phyloP scores from a whole-genome alignment of 2,888 invertebrate species.

The Tanytarsus gracilentus region DNA sequence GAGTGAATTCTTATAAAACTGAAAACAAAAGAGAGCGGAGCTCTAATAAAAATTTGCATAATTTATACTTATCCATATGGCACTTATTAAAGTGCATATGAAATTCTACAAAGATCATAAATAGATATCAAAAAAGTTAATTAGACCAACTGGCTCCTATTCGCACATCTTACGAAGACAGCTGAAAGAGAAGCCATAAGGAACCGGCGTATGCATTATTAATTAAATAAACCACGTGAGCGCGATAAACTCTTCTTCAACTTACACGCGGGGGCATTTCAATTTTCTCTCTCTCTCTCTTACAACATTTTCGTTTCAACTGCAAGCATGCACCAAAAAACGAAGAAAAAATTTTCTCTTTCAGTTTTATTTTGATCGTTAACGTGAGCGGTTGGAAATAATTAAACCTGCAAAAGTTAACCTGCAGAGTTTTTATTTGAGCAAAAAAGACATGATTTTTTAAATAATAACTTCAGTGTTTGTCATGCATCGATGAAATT shows the following conservation, averaged over 20 bases:
- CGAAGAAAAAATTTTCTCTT: not conserved
- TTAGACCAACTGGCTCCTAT: not conserved
- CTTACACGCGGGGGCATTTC: no score
- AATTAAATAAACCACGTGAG: not conserved
- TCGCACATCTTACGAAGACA: not conserved
- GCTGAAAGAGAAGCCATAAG: not conserved
- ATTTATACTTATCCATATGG: no score
- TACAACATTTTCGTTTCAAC: not conserved
- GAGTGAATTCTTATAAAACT: no score
- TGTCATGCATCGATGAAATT: no score
- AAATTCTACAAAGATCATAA: not conserved
- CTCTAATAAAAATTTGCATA: not conserved
- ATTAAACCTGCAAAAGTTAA: not conserved
- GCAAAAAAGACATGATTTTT: no score
- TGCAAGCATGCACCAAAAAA: not conserved
- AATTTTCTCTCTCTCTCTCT: not conserved
- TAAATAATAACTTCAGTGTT: no score
- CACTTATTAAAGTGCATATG: not conserved
- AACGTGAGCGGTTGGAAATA: not conserved
- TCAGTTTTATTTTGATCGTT: constrained; percentile 17
- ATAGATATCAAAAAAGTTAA: no score
- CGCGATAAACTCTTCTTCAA: not conserved
- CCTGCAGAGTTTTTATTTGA: no score
- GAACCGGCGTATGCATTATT: constrained; percentile 9
- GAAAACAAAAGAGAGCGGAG: no score